phyloP scores from a whole-genome alignment of 2,797 vertebrate species.

The Ptychobarbus kaznakovi region DNA sequence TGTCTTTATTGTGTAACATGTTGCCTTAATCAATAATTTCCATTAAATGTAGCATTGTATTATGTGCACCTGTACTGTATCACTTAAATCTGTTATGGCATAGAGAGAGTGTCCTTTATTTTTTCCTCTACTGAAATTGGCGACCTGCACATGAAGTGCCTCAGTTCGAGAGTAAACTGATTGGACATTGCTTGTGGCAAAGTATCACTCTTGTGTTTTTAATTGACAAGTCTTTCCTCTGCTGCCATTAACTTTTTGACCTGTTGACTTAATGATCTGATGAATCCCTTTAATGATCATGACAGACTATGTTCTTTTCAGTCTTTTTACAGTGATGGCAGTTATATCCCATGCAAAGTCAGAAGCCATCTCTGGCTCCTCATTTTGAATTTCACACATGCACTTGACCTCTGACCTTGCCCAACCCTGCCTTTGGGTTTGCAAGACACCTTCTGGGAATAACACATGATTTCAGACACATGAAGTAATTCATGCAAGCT shows the following conservation, averaged over 20 bases:
- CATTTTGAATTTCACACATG: slow-evolving; percentile 56
- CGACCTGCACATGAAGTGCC: background rate
- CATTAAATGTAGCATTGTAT: too few species aligned
- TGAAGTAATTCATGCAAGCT: slow-evolving; percentile 65
- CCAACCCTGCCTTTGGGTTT: slow-evolving; percentile 42
- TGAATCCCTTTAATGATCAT: slow-evolving; percentile 39
- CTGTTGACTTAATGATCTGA: slow-evolving; percentile 35
- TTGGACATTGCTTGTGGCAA: background rate
- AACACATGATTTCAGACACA: slow-evolving; percentile 67
- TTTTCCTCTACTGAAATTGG: slow-evolving; percentile 1
- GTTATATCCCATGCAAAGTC: slow-evolving; percentile 33
- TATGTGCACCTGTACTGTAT: background rate
- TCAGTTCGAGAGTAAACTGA: slow-evolving; percentile 13
- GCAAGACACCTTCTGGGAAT: slow-evolving; percentile 50
- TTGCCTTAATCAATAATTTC: too few species aligned
- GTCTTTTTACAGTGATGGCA: slow-evolving; percentile 43
- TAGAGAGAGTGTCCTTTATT: background rate
- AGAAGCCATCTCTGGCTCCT: slow-evolving; percentile 33
- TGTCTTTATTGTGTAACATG: background rate
- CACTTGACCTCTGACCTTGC: slow-evolving; percentile 49
- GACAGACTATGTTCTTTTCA: slow-evolving; percentile 38
- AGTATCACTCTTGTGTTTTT: slow-evolving; percentile 32
- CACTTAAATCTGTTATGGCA: background rate
- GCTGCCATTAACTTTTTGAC: slow-evolving; percentile 19
- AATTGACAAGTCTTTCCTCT: slow-evolving; percentile 17